These are phyloP conservation scores for Polydrusus tereticollis DNA, from an alignment of 2,888 invertebrate genomes.

Conservation along the genomic window DNA sequence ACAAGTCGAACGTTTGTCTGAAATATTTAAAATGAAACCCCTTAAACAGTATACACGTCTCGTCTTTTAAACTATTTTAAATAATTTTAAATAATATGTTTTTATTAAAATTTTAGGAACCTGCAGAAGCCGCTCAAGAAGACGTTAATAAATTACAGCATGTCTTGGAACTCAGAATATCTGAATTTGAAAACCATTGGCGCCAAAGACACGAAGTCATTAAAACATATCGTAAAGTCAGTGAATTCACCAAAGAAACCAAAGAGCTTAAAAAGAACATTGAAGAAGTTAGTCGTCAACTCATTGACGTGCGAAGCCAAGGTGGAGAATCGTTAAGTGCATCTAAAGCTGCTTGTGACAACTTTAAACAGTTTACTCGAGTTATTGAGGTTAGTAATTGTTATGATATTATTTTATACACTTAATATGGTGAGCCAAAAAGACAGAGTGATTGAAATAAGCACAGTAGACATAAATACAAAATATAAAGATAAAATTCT, in stretches of 20 bases:
- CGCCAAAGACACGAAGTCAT: conserved; percentile 72
- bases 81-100: background rate
- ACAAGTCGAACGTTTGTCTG: no score
- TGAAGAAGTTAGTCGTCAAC: conserved; percentile 75
- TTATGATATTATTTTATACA: no score
- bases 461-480: no score
- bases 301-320: conserved; percentile 75
- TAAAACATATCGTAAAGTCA: conserved; percentile 75
- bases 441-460: no score
- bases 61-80: no score
- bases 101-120: conserved; percentile 71
- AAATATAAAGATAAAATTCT: no score
- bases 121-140: conserved; percentile 74
- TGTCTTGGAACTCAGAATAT: conserved; percentile 72
- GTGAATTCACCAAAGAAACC: conserved; percentile 78
- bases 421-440: no score
- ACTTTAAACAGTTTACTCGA: conserved; percentile 83
- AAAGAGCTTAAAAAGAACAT: conserved; percentile 79
- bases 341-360: conserved; percentile 77
- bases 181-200: conserved; percentile 77
- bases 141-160: conserved; percentile 79
- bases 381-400: conserved; percentile 76
- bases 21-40: no score
- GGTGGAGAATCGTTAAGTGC: conserved; percentile 80
- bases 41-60: no score